Evolutionary conservation across 2,113 vertebrate species (phyloP).

Genomic region (Coryphaenoides rupestris): DNA sequence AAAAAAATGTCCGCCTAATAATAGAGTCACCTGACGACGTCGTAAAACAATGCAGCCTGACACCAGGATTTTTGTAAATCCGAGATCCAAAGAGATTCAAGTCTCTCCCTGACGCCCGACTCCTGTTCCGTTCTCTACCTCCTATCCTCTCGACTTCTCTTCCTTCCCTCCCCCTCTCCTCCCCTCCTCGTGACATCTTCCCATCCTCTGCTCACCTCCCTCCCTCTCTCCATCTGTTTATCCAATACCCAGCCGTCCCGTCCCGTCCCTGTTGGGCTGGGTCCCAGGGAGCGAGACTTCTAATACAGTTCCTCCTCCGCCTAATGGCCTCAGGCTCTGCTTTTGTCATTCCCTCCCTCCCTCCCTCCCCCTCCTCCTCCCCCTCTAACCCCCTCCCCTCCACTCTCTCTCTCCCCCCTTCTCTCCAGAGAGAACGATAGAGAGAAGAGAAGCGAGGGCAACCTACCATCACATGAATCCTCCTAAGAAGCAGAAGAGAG

Average conservation of each 20-base stretch:
- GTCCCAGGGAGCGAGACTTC: constrained; percentile 66
- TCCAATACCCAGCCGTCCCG: constrained; percentile 69
- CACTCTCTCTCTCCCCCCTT: constrained; percentile 15
- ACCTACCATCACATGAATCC: constrained; percentile 44
- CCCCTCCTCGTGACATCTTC: background rate
- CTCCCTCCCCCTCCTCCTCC: constrained; percentile 4
- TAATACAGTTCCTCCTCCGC: constrained; percentile 68
- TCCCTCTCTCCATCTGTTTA: constrained; percentile 73
- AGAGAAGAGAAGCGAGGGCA: constrained; percentile 18
- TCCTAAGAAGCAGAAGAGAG: constrained; percentile 39
- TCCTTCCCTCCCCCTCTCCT: constrained; percentile 57
- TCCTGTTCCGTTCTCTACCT: constrained; percentile 1
- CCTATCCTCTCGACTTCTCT: constrained; percentile 62
- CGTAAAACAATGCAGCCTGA: too few species aligned
- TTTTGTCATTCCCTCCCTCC: constrained; percentile 70
- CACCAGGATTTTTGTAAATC: too few species aligned
- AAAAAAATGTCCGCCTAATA: too few species aligned
- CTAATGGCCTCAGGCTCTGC: constrained; percentile 69
- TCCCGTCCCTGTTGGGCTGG: constrained; percentile 69
- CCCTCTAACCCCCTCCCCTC: constrained; percentile 30
- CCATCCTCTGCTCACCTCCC: constrained; percentile 8
- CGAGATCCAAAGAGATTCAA: too few species aligned
- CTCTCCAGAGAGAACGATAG: constrained; percentile 47
- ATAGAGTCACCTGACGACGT: too few species aligned
- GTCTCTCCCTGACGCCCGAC: too few species aligned